Base-by-base conservation (phyloP, 1,140 invertebrate species). In the Rhyzopertha dominica region DNA sequence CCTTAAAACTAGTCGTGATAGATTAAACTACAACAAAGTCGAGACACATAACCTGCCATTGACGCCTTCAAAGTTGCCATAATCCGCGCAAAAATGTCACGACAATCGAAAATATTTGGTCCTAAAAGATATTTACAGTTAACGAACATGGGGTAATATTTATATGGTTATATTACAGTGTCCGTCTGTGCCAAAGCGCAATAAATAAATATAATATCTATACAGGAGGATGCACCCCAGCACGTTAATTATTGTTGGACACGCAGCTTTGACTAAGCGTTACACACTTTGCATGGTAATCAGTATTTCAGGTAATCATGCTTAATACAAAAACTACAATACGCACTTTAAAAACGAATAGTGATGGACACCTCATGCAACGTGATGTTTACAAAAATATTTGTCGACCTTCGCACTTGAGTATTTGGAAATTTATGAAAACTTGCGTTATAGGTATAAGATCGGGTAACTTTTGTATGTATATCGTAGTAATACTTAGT, bases 151-250 rank as follows among this genome's bases (percentile, higher is more conserved):
- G n/a, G n/a, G n/a, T n/a, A n/a, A n/a, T 62, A 63, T 63, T 52
- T 63, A 63, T 63, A 63, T 63, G 61, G 61, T 63, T 63, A 63
- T 63, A 50, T 55, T 61, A 63, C 61, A 59, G 52, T 40, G 44
- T 38, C 36, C 36, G 9, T 24, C 36, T 24, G 20, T 16, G 34
- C 49, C 49, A 45, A 25, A 29, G n/a, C 23, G 45, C 28, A 44
- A 40, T 48, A 47, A 59, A 55, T 59, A 59, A 59, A 59, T 59
- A 60, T 56, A 54, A 54, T 56, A 50, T 58, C 55, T 60, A 53
- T 60, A 60, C 58, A 60, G 32, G 41, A 39, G 32, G 41, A n/a
- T n/a, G n/a, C n/a, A n/a, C n/a, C n/a, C n/a, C n/a, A n/a, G n/a
- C n/a, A n/a, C n/a, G n/a, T n/a, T n/a, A n/a, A n/a, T n/a, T n/a